Conservation (phyloP, 2,113 vertebrate species). For the Amblyornis subalaris region DNA sequence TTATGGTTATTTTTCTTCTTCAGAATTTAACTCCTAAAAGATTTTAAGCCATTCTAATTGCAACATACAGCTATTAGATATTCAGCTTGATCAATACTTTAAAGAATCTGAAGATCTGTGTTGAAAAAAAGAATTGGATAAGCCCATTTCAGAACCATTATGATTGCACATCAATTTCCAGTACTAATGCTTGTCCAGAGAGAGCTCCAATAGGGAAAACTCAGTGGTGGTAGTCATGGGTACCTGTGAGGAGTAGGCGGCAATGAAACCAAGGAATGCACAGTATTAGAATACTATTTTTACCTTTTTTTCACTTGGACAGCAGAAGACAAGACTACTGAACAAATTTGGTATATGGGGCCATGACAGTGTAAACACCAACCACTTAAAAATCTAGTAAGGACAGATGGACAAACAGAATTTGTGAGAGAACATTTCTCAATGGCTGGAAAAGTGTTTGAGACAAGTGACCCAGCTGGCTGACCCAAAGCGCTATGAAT, state of each 20-base stretch:
- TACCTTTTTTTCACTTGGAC: background rate
- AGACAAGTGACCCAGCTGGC: conserved; percentile 24
- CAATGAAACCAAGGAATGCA: background rate
- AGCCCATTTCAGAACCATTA: background rate
- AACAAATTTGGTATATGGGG: background rate
- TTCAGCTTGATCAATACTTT: background rate
- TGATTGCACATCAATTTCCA: background rate
- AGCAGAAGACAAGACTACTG: background rate
- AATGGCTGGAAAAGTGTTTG: background rate
- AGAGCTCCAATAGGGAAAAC: background rate
- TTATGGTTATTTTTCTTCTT: background rate
- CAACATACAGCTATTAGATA: background rate
- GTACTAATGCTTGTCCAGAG: background rate
- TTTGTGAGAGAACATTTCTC: background rate
- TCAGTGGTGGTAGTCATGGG: background rate
- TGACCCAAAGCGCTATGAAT: background rate
- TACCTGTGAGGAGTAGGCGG: background rate
- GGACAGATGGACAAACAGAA: background rate
- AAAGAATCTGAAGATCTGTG: background rate
- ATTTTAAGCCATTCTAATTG: background rate
- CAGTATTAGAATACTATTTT: background rate
- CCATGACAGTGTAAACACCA: background rate
- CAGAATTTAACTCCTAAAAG: background rate
- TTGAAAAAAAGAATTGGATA: background rate
- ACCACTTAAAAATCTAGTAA: background rate